These are phyloP conservation scores for Hexactinellida sp. DNA, from an alignment of 37 sponge, comb jelly and placozoan species.

Conservation along the genomic window DNA sequence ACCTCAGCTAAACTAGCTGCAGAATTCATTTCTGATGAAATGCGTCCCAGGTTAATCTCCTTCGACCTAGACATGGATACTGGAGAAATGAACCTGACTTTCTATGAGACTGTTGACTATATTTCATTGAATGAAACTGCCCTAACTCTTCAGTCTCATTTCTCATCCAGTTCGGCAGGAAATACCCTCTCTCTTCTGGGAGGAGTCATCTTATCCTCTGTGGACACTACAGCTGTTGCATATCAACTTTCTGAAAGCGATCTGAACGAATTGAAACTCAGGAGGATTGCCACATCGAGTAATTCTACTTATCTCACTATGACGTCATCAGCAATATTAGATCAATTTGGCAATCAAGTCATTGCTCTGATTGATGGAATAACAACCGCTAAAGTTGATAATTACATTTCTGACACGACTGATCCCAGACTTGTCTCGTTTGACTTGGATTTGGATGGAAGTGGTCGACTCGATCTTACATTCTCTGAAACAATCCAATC, in stretches of 20 bases:
- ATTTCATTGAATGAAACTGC: slow-evolving; percentile 31
- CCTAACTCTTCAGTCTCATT: slow-evolving; percentile 40
- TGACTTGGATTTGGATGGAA: slow-evolving; percentile 50
- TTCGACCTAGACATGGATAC: slow-evolving; percentile 68
- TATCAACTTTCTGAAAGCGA: slow-evolving; percentile 30
- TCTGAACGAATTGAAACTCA: slow-evolving; percentile 69
- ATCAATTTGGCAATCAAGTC: slow-evolving; percentile 49
- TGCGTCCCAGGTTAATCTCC: slow-evolving; percentile 30
- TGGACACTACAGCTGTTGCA: slow-evolving; percentile 23
- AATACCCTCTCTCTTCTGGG: slow-evolving; percentile 32
- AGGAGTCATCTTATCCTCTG: slow-evolving; percentile 25
- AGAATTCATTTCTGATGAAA: slow-evolving; percentile 43
- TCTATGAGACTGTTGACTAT: slow-evolving; percentile 69
- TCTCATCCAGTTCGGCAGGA: slow-evolving; percentile 16
- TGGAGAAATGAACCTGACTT: slow-evolving; percentile 44
- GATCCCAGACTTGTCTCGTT: slow-evolving; percentile 39
- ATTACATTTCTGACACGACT: slow-evolving; percentile 36
- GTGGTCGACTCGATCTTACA: slow-evolving; percentile 36
- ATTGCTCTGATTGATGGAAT: slow-evolving; percentile 22
- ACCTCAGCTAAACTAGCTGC: slow-evolving; percentile 24
- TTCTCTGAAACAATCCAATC: slow-evolving; percentile 65
- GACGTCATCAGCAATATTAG: slow-evolving; percentile 24
- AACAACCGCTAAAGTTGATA: slow-evolving; percentile 30
- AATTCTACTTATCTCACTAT: slow-evolving; percentile 39
- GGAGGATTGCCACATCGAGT: slow-evolving; percentile 32